Percentiles rank a stretch among this genome's conserved stretches.
Evolutionary conservation across 2,113 vertebrate species (phyloP).

Genomic region (Corvus hawaiiensis): DNA sequence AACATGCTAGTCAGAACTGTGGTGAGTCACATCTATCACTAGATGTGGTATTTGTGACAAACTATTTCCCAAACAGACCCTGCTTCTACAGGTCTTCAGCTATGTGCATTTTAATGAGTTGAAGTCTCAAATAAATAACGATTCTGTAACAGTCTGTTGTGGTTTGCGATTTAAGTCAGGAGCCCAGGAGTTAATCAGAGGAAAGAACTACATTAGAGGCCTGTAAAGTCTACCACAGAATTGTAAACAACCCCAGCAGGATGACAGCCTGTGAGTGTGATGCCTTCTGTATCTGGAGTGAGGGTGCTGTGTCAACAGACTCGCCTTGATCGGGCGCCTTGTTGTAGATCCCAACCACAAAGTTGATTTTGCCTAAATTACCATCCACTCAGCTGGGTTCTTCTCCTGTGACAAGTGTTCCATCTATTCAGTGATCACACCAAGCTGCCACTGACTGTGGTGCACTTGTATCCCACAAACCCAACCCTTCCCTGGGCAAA

Average conservation of each 20-base stretch:
- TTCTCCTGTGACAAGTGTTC: background rate
- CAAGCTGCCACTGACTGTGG: background rate
- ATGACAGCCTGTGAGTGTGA: background rate
- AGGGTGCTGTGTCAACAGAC: background rate
- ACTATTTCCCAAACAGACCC: slow-evolving; percentile 21
- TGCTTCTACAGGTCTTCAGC: slow-evolving; percentile 4
- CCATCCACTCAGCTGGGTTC: background rate
- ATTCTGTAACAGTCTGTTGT: background rate
- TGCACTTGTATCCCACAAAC: background rate
- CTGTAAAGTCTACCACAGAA: background rate
- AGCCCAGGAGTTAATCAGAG: background rate
- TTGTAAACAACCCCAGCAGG: background rate
- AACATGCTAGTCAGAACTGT: slow-evolving; percentile 30
- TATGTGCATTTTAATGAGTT: background rate
- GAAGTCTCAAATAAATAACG: slow-evolving; percentile 16
- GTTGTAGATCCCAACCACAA: background rate
- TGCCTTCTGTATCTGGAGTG: background rate
- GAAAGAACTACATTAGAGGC: background rate
- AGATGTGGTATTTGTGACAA: slow-evolving; percentile 36
- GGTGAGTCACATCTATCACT: slow-evolving; percentile 41
- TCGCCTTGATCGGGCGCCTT: fast-evolving
- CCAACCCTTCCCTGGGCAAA: background rate
- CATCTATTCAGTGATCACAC: background rate
- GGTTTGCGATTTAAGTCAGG: background rate
- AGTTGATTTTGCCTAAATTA: background rate